Conservation (phyloP, 2,113 vertebrate genomes). For the Burhinus bistriatus region DNA sequence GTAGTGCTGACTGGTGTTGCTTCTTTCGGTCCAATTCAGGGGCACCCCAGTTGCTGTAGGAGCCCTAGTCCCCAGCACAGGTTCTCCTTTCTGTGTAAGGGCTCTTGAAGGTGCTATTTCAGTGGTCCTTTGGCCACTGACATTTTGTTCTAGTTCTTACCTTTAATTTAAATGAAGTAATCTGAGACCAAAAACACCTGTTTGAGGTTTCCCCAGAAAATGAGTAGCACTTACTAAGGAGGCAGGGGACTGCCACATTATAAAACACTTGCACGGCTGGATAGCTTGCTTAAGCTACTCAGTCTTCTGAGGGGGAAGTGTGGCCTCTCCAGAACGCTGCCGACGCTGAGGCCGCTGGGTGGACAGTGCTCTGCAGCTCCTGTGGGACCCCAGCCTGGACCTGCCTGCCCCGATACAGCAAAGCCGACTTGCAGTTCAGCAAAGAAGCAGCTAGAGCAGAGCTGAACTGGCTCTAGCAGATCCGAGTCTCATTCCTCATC, state of each 20-base stretch:
- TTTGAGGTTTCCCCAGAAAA: not conserved
- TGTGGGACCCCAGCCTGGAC: fast-evolving
- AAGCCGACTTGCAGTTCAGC: not conserved
- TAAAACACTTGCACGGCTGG: not conserved
- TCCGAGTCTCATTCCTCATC: not conserved
- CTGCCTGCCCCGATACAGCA: fast-evolving
- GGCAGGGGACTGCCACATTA: not conserved
- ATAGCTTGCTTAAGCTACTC: not conserved
- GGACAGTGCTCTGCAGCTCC: not conserved
- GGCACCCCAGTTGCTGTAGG: not conserved
- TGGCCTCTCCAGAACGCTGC: not conserved
- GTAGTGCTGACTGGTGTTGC: fast-evolving
- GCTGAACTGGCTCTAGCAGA: not conserved
- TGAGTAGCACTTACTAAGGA: no score
- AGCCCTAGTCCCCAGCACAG: not conserved
- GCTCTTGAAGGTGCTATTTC: not conserved
- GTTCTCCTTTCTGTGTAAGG: not conserved
- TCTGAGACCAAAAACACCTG: not conserved
- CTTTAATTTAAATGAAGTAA: not conserved
- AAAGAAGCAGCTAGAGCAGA: not conserved
- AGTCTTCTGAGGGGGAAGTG: not conserved
- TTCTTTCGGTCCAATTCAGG: not conserved
- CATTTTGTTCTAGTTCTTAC: not conserved
- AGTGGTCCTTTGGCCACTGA: not conserved
- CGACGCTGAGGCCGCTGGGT: not conserved